These are phyloP conservation scores for Aradophagus sp. DNA, from an alignment of 1,140 invertebrate species.

Conservation along the genomic window DNA sequence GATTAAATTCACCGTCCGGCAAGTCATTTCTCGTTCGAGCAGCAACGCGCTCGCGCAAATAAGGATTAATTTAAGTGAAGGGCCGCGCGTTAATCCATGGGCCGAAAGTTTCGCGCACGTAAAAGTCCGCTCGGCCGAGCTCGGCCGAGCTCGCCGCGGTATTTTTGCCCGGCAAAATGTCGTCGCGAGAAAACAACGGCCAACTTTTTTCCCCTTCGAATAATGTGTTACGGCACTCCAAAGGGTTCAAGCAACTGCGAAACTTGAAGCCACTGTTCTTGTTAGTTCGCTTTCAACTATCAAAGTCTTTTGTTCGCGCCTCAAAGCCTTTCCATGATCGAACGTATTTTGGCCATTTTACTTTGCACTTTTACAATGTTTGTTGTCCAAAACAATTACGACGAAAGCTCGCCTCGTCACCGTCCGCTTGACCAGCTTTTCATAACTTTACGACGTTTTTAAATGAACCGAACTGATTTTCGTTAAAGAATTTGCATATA, in stretches of 20 bases:
- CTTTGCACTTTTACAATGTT: no score
- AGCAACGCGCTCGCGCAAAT: constrained; percentile 51
- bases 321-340: no score
- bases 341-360: no score
- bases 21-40: constrained; percentile 43
- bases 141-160: constrained; percentile 27
- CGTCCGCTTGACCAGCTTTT: no score
- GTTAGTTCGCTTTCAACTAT: no score
- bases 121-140: constrained; percentile 50
- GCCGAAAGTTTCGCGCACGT: constrained; percentile 48
- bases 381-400: no score
- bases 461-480: no score
- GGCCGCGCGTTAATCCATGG: constrained; percentile 54
- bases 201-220: constrained; percentile 23
- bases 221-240: background rate
- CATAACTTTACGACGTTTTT: no score
- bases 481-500: no score
- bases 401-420: no score
- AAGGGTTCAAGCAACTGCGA: background rate
- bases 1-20: constrained; percentile 52
- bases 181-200: constrained; percentile 22
- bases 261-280: no score
- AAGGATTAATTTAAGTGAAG: constrained; percentile 62
- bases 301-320: no score
- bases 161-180: constrained; percentile 32